These are phyloP conservation scores for Polypterus bichir DNA, from an alignment of 2,113 vertebrate genomes.

Conservation along the genomic window DNA sequence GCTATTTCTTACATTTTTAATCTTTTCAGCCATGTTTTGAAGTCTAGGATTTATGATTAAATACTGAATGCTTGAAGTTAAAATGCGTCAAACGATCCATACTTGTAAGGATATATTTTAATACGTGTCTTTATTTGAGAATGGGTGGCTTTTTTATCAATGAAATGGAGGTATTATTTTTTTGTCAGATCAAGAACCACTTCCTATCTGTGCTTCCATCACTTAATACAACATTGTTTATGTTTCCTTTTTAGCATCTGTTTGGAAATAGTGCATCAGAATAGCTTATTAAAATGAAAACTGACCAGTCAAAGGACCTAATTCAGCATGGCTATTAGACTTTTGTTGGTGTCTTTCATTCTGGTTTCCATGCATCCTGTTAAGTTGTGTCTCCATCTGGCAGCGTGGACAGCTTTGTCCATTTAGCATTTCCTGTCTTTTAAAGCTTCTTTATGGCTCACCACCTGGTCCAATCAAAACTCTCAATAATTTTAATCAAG, in stretches of 20 bases:
- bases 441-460: background rate
- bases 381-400: constrained; percentile 27
- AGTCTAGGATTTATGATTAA: too few relatives aligned
- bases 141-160: background rate
- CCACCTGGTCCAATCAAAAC: constrained; percentile 1
- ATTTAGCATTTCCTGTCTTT: constrained; percentile 22
- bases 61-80: too few relatives aligned
- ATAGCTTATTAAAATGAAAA: constrained; percentile 32
- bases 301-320: constrained; percentile 42
- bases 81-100: too few relatives aligned
- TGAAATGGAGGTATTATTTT: constrained; percentile 5
- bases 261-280: constrained; percentile 23
- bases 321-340: constrained; percentile 24
- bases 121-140: background rate
- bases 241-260: constrained; percentile 42
- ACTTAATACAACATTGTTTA: constrained; percentile 26
- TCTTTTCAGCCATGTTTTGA: too few relatives aligned
- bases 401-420: constrained; percentile 33
- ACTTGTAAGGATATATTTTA: too few relatives aligned
- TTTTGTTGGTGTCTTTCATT: constrained; percentile 32
- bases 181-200: constrained; percentile 2
- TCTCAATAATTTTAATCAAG: constrained; percentile 3
- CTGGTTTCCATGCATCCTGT: constrained; percentile 30
- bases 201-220: background rate
- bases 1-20: too few relatives aligned